These are phyloP conservation scores for Anguilla japonica DNA, from an alignment of 2,113 vertebrate species.

Conservation along the genomic window DNA sequence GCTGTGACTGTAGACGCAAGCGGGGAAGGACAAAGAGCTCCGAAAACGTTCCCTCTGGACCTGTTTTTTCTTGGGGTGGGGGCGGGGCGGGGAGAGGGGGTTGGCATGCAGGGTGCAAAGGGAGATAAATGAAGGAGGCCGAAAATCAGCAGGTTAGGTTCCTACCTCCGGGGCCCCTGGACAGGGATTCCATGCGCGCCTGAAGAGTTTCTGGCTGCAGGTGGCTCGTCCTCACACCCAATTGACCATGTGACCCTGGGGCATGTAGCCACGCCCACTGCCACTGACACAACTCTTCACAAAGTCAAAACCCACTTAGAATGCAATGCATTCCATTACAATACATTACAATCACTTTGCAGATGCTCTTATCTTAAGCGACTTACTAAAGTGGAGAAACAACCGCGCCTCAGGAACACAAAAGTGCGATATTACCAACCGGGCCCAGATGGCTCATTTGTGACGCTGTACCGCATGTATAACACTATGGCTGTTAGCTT, in stretches of 20 bases:
- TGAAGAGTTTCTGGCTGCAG: slow-evolving; percentile 2
- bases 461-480: too few species aligned
- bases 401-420: too few species aligned
- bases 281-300: not conserved
- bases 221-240: not conserved
- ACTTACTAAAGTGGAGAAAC: too few species aligned
- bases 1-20: slow-evolving; percentile 29
- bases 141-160: not conserved
- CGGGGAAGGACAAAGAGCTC: slow-evolving; percentile 22
- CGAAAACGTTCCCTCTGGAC: slow-evolving; percentile 15
- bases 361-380: too few species aligned
- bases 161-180: not conserved
- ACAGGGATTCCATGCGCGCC: not conserved
- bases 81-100: not conserved
- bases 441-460: too few species aligned
- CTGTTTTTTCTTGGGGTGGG: slow-evolving; percentile 26
- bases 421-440: too few species aligned
- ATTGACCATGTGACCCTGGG: not conserved
- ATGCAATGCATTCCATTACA: not conserved
- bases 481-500: too few species aligned
- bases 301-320: too few species aligned
- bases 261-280: not conserved
- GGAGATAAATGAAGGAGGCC: not conserved
- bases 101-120: too few species aligned
- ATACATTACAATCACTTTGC: too few species aligned